Evolutionary conservation across 64 coral and sea anemone genomes (phyloP).

Genomic region (Anthopleura sola): DNA sequence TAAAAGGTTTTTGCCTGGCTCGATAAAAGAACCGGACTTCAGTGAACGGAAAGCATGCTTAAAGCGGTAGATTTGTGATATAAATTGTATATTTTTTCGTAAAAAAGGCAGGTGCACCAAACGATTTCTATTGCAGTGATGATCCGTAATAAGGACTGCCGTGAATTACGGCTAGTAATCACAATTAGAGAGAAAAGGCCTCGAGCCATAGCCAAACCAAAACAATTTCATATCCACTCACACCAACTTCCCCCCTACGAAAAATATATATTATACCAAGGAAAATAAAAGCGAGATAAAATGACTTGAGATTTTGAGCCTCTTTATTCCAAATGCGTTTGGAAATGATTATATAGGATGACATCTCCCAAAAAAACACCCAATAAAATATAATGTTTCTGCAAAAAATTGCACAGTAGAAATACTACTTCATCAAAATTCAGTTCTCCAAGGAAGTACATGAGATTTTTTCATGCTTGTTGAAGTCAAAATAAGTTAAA

Average conservation of each 20-base stretch:
- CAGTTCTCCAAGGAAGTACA: neutral
- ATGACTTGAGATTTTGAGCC: neutral
- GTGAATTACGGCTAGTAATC: slow-evolving; percentile 16
- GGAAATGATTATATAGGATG: neutral
- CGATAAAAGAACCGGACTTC: slow-evolving; percentile 8
- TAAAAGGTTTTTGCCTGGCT: slow-evolving; percentile 4
- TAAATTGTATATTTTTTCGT: slow-evolving; percentile 32
- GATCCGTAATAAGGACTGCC: slow-evolving; percentile 23
- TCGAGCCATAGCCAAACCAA: slow-evolving; percentile 17
- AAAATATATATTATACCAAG: slow-evolving; percentile 9
- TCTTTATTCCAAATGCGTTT: neutral
- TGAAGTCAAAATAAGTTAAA: neutral
- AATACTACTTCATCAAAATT: neutral
- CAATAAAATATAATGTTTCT: neutral
- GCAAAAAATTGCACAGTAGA: neutral
- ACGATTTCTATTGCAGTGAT: slow-evolving; percentile 8
- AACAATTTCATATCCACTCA: slow-evolving; percentile 12
- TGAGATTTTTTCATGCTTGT: neutral
- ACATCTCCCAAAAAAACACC: neutral
- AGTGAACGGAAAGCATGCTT: slow-evolving; percentile 12
- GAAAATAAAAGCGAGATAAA: slow-evolving; percentile 7
- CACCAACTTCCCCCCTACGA: neutral
- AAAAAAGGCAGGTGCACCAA: neutral
- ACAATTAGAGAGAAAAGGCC: slow-evolving; percentile 17
- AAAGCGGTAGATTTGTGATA: slow-evolving; percentile 31